Base-by-base conservation (phyloP, 2,113 vertebrate genomes). In the Platysteira castanea region DNA sequence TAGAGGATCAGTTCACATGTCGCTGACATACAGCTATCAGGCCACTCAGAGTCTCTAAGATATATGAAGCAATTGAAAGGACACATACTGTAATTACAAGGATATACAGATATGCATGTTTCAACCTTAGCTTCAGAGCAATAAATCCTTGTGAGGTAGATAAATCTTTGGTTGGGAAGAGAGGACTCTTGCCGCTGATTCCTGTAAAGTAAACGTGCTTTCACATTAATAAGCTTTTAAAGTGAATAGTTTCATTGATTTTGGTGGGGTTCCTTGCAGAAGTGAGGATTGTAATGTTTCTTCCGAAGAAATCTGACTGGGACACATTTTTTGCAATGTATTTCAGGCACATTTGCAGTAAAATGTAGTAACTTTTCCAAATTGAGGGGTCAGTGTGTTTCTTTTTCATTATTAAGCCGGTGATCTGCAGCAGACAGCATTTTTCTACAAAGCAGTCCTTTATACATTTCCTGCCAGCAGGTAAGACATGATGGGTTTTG, bases 31-130 rank as follows among this genome's bases (percentile, higher is more conserved):
- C 31, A 90, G 64, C 88, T 77, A 81, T 93, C 68, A 47, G 80
- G 73, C 68, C 83, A 65, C 47, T 93, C 92, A 59, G 63, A 89
- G 64, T 17, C 67, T 84, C 54, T 52, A 90, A 95, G 90, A 95
- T 89, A 80, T 67, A 93, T 93, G 96, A 93, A 90, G 90, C 91
- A 95, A 89, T 42, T 95, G 94, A 92, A 90, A 95, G 94, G 91
- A 95, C 89, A 93, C 73, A 78, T 63, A 78, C 83, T 91, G 91
- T 87, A 95, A 95, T 93, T 96, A 92, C 89, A 81, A 83, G 86
- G 91, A 93, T 92, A 88, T 93, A 95, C 94, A 95, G 93, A 90
- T 93, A 95, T 35, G 82, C 91, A 85, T 10, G 47, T 71, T 95
- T 79, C 94, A 95, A 94, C 91, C 90, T 64, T 73, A 82, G 28